phyloP scores from a whole-genome alignment of 2,113 vertebrate genomes.

The Dipodomys merriami region DNA sequence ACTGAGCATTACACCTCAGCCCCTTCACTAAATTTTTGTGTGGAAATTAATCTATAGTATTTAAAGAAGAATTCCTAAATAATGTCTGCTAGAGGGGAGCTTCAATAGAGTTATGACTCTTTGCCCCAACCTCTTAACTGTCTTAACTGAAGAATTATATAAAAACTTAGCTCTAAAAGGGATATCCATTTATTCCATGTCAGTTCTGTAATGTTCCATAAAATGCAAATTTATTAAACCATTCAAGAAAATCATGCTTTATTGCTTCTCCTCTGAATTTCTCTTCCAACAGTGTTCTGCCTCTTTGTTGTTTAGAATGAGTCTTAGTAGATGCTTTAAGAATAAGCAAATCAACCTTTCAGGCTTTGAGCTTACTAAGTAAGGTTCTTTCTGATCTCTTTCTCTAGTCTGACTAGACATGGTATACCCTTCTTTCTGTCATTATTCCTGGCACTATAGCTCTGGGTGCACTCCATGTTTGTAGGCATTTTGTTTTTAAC shows the following conservation, averaged over 20 bases:
- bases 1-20: not conserved
- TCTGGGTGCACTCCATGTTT: not conserved
- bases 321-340: constrained; percentile 18
- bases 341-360: not conserved
- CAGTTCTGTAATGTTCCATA: constrained; percentile 20
- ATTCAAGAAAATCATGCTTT: not conserved
- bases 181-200: constrained; percentile 37
- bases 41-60: constrained; percentile 31
- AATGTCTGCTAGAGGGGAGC: not conserved
- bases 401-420: not conserved
- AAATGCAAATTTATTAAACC: constrained; percentile 45
- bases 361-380: not conserved
- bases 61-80: constrained; percentile 44
- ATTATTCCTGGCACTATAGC: rapidly evolving
- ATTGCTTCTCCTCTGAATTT: constrained; percentile 49
- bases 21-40: not conserved
- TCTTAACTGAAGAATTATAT: constrained; percentile 51
- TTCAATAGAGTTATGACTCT: not conserved
- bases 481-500: not conserved
- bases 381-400: not conserved
- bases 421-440: not conserved
- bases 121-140: not conserved
- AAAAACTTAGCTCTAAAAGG: constrained; percentile 57
- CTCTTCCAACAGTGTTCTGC: constrained; percentile 25
- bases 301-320: constrained; percentile 23